Evolutionary conservation across 2,888 invertebrate species (phyloP).

Genomic region (Cephus pulcher): DNA sequence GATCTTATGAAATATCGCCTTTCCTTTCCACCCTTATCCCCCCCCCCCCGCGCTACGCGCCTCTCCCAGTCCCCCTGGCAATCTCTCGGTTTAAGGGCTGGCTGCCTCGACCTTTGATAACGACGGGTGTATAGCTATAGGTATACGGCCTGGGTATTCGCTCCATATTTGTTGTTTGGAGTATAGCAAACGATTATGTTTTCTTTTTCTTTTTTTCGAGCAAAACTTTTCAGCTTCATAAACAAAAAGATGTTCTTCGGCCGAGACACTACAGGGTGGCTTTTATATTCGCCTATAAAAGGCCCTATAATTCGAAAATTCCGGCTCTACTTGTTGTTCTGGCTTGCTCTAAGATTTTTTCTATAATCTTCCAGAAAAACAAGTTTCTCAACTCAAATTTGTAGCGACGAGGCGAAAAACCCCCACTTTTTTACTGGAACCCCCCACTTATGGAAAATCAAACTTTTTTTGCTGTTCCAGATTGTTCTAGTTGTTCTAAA

Average conservation of each 20-base stretch:
- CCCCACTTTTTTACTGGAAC: no score
- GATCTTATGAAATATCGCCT: constrained; percentile 29
- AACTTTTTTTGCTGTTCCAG: no score
- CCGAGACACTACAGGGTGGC: neutral
- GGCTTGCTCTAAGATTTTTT: no score
- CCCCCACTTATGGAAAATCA: no score
- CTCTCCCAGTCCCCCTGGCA: neutral
- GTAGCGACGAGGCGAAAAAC: no score
- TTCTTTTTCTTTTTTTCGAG: neutral
- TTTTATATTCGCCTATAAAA: no score
- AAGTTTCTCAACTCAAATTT: no score
- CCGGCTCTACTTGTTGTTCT: no score
- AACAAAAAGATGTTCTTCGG: neutral
- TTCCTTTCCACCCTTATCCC: constrained; percentile 10
- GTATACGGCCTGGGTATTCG: no score
- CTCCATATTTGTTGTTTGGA: neutral
- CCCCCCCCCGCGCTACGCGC: neutral
- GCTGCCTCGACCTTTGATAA: neutral
- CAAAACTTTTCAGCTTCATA: neutral
- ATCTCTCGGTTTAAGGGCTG: neutral
- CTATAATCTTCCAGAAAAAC: no score
- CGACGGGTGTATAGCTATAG: neutral
- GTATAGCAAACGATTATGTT: neutral
- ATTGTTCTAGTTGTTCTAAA: no score
- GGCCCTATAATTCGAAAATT: no score